A percentile compares a stretch with the other conserved stretches of the same genome.
Conservation (phyloP, 1,140 invertebrate species). For the Platyscapa corneri region DNA sequence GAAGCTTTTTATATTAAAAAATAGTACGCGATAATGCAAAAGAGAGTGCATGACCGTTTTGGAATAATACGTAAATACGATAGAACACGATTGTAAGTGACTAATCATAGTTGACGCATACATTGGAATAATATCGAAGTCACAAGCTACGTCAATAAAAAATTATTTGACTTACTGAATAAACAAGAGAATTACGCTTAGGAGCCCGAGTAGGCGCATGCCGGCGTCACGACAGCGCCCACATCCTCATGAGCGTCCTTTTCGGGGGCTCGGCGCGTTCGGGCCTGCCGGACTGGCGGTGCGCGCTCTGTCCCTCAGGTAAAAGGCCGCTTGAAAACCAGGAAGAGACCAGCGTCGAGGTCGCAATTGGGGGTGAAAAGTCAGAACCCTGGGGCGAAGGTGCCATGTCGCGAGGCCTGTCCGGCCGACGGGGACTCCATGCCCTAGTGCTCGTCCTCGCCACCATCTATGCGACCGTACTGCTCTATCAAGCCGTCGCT, state of each 20-base stretch:
- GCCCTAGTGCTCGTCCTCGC: constrained; percentile 68
- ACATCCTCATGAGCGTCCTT: constrained; percentile 35
- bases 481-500: constrained; percentile 78
- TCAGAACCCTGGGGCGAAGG: constrained; percentile 46
- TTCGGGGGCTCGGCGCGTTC: constrained; percentile 6
- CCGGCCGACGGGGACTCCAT: constrained; percentile 69
- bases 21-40: no score
- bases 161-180: no score
- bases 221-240: background rate
- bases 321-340: background rate
- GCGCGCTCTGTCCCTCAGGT: constrained; percentile 40
- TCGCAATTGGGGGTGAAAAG: constrained; percentile 41
- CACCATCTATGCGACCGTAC: constrained; percentile 78
- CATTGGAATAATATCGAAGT: no score
- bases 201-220: background rate
- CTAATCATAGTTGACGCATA: no score
- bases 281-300: constrained; percentile 45
- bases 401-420: constrained; percentile 69
- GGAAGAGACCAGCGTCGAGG: constrained; percentile 25
- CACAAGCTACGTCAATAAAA: no score
- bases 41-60: no score
- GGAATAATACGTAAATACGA: no score
- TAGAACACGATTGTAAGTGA: no score
- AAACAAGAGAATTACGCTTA: background rate
- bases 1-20: no score